phyloP scores from a whole-genome alignment of 2,113 vertebrate species.

The Erinaceus europaeus region DNA sequence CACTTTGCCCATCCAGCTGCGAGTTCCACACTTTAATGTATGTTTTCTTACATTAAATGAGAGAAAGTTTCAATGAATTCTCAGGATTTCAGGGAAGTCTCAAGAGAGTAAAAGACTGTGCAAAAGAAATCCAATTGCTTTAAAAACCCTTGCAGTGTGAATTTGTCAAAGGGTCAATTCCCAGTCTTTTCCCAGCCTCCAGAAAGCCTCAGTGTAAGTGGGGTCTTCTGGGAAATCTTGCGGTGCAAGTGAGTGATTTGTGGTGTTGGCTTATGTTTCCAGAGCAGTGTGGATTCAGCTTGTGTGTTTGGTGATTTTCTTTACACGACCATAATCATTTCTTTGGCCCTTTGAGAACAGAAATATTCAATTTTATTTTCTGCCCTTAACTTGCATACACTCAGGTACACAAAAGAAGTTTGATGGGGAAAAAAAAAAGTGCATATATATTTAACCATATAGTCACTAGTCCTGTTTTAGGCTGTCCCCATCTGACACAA shows the following conservation, averaged over 20 bases:
- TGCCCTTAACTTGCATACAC: not conserved
- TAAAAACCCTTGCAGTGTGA: not conserved
- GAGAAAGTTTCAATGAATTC: conserved; percentile 11
- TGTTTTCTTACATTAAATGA: not conserved
- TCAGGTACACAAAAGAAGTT: not conserved
- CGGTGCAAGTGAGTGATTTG: conserved; percentile 29
- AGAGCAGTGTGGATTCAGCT: not conserved
- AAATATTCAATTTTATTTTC: conserved; percentile 31
- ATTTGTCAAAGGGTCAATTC: conserved; percentile 23
- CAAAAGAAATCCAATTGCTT: not conserved
- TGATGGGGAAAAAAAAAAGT: no score
- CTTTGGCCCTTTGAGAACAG: not conserved
- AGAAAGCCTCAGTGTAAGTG: not conserved
- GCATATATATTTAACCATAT: not conserved
- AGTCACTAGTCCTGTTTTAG: not conserved
- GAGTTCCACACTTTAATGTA: fast-evolving
- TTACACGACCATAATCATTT: not conserved
- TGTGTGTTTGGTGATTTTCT: conserved; percentile 1
- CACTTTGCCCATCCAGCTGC: not conserved
- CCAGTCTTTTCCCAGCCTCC: not conserved
- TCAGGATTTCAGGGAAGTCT: not conserved
- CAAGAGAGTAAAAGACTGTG: not conserved
- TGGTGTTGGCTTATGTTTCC: not conserved
- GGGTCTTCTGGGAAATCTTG: conserved; percentile 39
- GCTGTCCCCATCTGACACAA: not conserved